Evolutionary conservation across 2,797 vertebrate species (phyloP).

Genomic region (Eurystomus glaucurus): DNA sequence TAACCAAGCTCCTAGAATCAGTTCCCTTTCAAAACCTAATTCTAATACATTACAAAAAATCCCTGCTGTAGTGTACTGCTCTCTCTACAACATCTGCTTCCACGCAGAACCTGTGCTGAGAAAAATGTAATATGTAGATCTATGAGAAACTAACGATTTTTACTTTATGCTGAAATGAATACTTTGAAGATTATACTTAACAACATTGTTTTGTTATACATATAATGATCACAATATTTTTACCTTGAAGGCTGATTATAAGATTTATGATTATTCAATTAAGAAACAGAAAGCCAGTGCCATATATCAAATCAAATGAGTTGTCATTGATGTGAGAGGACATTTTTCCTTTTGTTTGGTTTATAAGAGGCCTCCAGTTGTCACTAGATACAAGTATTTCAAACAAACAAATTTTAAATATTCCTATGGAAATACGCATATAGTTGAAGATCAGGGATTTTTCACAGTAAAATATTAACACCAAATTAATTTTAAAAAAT

Average conservation of each 20-base stretch:
- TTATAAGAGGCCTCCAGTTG: background rate
- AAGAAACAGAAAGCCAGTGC: background rate
- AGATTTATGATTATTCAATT: background rate
- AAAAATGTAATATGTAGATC: background rate
- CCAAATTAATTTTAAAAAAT: background rate
- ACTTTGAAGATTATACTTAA: background rate
- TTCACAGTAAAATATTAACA: background rate
- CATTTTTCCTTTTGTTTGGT: background rate
- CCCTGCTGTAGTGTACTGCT: background rate
- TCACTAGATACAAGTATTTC: background rate
- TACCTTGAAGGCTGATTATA: background rate
- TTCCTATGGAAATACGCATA: background rate
- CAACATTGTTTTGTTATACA: background rate
- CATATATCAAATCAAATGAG: background rate
- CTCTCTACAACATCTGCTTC: background rate
- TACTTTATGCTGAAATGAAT: background rate
- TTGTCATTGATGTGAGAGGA: background rate
- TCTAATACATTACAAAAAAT: background rate
- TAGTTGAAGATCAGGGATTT: background rate
- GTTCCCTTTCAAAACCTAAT: background rate
- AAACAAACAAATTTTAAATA: background rate
- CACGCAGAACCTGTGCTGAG: background rate
- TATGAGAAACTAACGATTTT: background rate
- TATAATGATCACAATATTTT: fast-evolving
- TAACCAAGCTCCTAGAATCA: background rate